These are phyloP conservation scores for Horisme vitalbata DNA, from an alignment of 2,888 invertebrate genomes.

Conservation along the genomic window DNA sequence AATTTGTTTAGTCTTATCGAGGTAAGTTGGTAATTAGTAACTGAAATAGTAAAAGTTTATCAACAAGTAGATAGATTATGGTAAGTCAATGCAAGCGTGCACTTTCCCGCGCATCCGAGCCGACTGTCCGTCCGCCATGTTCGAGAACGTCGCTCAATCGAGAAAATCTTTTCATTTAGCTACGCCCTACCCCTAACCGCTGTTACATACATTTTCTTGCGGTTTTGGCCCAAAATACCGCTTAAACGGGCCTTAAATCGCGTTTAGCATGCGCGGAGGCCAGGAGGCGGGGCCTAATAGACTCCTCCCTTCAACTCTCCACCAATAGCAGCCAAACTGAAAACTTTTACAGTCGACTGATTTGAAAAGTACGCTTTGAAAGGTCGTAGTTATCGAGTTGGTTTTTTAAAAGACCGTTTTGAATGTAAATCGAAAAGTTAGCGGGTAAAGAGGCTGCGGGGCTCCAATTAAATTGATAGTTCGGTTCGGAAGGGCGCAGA, in stretches of 20 bases:
- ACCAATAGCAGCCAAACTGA: constrained; percentile 54
- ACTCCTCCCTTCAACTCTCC: constrained; percentile 48
- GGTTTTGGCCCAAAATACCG: constrained; percentile 81
- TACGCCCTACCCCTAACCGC: constrained; percentile 77
- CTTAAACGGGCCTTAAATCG: constrained; percentile 79
- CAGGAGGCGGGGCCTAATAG: constrained; percentile 52
- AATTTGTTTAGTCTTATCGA: no score
- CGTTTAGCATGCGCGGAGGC: constrained; percentile 77
- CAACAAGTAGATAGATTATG: background rate
- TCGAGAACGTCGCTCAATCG: constrained; percentile 69
- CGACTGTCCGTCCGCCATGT: constrained; percentile 76
- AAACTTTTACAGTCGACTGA: constrained; percentile 67
- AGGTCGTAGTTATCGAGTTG: constrained; percentile 77
- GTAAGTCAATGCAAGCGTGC: constrained; percentile 42
- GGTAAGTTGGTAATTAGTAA: no score
- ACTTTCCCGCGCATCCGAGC: constrained; percentile 69
- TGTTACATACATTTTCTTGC: constrained; percentile 79
- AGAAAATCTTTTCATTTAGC: constrained; percentile 78
- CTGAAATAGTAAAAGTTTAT: no score
- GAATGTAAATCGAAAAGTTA: constrained; percentile 83
- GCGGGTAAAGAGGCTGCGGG: constrained; percentile 75
- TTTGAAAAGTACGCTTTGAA: constrained; percentile 69
- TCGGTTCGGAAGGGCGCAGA: constrained; percentile 32
- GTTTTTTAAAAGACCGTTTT: constrained; percentile 79
- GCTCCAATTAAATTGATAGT: constrained; percentile 80